Evolutionary conservation across 2,113 vertebrate species (phyloP).

Genomic region (Neodon shergylaensis): DNA sequence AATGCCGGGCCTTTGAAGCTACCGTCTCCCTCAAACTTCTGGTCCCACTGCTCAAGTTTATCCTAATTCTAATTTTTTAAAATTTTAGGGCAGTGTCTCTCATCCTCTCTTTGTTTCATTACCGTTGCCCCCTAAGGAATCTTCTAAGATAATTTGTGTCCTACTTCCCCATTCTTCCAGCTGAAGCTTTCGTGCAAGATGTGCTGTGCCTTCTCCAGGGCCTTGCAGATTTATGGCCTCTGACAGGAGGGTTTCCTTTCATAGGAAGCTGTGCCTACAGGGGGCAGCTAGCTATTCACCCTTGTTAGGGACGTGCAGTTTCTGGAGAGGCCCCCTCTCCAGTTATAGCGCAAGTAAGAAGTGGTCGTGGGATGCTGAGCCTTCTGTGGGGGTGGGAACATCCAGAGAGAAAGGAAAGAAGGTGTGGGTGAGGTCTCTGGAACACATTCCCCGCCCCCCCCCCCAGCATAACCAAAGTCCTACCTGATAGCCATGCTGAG

Average conservation of each 20-base stretch:
- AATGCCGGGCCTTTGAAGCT: not conserved
- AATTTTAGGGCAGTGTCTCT: constrained; percentile 15
- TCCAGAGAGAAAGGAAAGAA: not conserved
- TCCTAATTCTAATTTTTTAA: constrained; percentile 7
- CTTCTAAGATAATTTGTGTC: not conserved
- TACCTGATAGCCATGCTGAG: not conserved
- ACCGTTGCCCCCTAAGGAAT: not conserved
- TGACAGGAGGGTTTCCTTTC: not conserved
- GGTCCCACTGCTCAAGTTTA: not conserved
- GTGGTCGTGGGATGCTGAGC: not conserved
- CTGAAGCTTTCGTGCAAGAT: not conserved
- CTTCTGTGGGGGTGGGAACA: too few relatives aligned
- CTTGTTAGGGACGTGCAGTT: not conserved
- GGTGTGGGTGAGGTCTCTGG: not conserved
- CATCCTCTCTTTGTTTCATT: not conserved
- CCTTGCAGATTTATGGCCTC: not conserved
- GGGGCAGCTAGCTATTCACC: not conserved
- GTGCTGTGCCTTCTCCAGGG: not conserved
- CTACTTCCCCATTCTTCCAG: not conserved
- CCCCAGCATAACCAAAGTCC: not conserved
- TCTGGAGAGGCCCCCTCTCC: not conserved
- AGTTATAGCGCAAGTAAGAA: not conserved
- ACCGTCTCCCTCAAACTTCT: not conserved
- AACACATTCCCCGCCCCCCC: not conserved
- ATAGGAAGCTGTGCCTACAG: not conserved